These are phyloP conservation scores for Helleia helle DNA, from an alignment of 2,888 invertebrate genomes.

Conservation along the genomic window DNA sequence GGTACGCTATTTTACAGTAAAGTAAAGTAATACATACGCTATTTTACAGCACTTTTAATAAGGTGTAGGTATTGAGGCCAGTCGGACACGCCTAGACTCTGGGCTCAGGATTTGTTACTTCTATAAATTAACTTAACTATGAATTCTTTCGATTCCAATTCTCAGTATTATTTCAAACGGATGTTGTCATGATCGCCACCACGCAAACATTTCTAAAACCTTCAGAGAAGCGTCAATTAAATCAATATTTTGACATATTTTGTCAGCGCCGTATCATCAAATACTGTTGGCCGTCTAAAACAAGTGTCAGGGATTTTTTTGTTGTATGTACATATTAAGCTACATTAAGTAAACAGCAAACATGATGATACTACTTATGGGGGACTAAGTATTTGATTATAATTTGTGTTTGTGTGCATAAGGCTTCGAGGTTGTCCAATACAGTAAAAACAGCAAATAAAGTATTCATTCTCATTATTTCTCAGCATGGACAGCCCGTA, in stretches of 20 bases:
- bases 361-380: slow-evolving; percentile 7
- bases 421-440: not conserved
- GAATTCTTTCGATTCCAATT: too few species aligned
- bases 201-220: not conserved
- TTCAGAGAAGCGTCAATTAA: not conserved
- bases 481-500: too few species aligned
- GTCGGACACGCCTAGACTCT: too few species aligned
- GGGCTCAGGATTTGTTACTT: too few species aligned
- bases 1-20: too few species aligned
- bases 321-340: slow-evolving; percentile 8
- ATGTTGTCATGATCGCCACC: too few species aligned
- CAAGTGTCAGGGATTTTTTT: slow-evolving; percentile 6
- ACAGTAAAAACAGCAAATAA: slow-evolving; percentile 4
- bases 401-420: slow-evolving; percentile 1
- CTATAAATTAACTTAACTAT: too few species aligned
- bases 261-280: not conserved
- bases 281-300: not conserved
- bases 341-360: slow-evolving; percentile 6
- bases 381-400: not conserved
- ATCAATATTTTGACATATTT: slow-evolving; percentile 4
- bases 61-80: too few species aligned
- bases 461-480: too few species aligned
- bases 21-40: too few species aligned
- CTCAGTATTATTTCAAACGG: too few species aligned
- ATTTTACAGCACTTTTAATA: too few species aligned